A percentile compares a stretch with the other conserved stretches of the same genome.
Conservation (phyloP, 2,113 vertebrate genomes). For the Cynocephalus volans region DNA sequence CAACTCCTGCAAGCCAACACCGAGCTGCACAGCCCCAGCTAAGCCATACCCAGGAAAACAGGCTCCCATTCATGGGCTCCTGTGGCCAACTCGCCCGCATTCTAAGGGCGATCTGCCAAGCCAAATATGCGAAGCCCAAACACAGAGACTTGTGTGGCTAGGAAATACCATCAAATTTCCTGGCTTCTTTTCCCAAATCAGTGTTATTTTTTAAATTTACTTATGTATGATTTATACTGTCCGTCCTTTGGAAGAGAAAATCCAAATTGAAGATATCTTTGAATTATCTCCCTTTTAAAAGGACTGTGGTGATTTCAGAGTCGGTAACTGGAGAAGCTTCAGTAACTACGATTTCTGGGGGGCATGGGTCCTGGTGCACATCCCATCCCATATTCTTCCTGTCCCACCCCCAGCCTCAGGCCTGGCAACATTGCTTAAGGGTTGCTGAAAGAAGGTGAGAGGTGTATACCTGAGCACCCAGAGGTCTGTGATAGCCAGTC, state of each 20-base stretch:
- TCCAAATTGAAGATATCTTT: conserved; percentile 10
- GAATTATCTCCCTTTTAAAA: conserved; percentile 28
- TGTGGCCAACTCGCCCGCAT: neutral
- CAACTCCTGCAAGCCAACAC: neutral
- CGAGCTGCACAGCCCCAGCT: neutral
- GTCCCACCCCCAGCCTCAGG: neutral
- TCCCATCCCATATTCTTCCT: neutral
- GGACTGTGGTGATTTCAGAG: neutral
- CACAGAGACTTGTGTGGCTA: conserved; percentile 26
- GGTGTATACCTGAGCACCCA: neutral
- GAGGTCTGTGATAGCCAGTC: neutral
- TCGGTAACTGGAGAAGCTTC: neutral
- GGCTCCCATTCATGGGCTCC: conserved; percentile 24
- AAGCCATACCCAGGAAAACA: conserved; percentile 34
- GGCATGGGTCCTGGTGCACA: neutral
- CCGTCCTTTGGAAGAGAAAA: conserved; percentile 52
- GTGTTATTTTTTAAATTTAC: neutral
- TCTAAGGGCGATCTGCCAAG: conserved; percentile 38
- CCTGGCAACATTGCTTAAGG: neutral
- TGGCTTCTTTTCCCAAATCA: conserved; percentile 51
- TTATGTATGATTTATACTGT: conserved; percentile 37
- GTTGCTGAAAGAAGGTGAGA: neutral
- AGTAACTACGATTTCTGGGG: neutral
- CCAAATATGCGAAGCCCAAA: conserved; percentile 34
- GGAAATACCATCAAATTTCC: conserved; percentile 51